Base-by-base conservation (phyloP, 2,113 vertebrate species). In the Tragelaphus buxtoni region DNA sequence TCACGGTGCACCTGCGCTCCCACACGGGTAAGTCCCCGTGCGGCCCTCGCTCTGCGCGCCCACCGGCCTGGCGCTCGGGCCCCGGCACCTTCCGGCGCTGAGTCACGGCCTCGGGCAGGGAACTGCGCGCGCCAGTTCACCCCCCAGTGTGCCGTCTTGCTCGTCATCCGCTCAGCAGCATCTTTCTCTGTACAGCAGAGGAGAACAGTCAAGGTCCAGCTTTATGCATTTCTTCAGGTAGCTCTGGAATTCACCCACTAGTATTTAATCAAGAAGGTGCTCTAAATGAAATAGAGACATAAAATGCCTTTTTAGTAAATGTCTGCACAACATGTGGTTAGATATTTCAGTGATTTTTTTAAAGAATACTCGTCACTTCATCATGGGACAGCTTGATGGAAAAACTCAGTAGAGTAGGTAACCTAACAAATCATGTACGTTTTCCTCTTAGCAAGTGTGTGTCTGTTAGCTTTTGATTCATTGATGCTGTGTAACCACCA, bases 1-100 rank as follows among this genome's bases (percentile, higher is more conserved):
- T 99, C 91, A 99, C 99, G 0, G 99, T 99, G 12, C 99, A 99
- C 97, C 99, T 99, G 35, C 99, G 99, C 63, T 99, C 99, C 0
- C 99, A 99, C 99, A 99, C 99, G 0, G 99, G 99, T 99, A 61
- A 98, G 98, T 65, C 86, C 45, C 2, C 9, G 1, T 0, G 3
- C 1, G 1, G 35, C 2, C 14, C 42, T 3, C 47, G 0, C 55
- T 1, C 76, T 0, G 3, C 0, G 13, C 65, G 6, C 24, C 47
- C 0, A 0, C 1, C 47, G 7, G 0, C 39, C 96, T 1, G 0
- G 3, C 3, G 20, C 51, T 4, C 61, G 5, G 1, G 4, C 86
- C 0, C 10, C 2, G 7, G 32, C 84, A 26, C 65, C 49, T 1
- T 9, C 26, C 7, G 1, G 63, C 24, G 8, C 2, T 1, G 9